Conservation (phyloP, 2,797 vertebrate species). For the Eulemur mongoz region DNA sequence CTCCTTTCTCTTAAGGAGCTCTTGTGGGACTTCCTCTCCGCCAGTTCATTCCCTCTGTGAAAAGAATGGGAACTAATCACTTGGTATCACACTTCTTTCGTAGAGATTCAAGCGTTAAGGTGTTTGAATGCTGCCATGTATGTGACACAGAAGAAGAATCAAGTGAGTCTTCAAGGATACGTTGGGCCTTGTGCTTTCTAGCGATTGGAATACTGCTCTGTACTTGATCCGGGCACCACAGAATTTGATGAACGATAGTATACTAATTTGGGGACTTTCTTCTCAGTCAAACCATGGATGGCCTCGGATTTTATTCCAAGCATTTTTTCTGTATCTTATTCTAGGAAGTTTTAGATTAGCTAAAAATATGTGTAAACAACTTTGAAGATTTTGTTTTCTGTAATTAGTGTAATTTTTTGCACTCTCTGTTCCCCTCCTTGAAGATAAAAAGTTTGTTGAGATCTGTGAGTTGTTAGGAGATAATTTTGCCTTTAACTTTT, state of each 20-base stretch:
- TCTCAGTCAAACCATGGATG: constrained; percentile 14
- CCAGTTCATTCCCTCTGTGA: neutral
- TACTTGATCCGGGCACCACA: neutral
- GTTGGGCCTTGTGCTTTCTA: neutral
- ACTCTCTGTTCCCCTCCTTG: constrained; percentile 52
- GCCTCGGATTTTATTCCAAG: constrained; percentile 76
- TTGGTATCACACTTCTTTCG: neutral
- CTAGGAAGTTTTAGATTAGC: constrained; percentile 80
- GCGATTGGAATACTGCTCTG: neutral
- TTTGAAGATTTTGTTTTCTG: constrained; percentile 68
- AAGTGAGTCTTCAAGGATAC: neutral
- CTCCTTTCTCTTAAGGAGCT: neutral
- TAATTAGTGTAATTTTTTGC: constrained; percentile 76
- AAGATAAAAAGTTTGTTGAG: constrained; percentile 62
- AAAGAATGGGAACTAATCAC: neutral
- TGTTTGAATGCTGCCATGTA: neutral
- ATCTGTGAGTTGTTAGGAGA: constrained; percentile 62
- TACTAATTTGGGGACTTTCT: constrained; percentile 46
- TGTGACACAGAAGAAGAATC: neutral
- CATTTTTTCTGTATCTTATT: constrained; percentile 79
- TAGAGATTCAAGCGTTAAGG: neutral
- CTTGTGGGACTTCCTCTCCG: neutral
- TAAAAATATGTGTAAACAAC: constrained; percentile 79
- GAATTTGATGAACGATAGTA: constrained; percentile 50
- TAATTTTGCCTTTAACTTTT: constrained; percentile 10